These are phyloP conservation scores for Chascanopsetta lugubris DNA, from an alignment of 2,113 vertebrate genomes.

Conservation along the genomic window DNA sequence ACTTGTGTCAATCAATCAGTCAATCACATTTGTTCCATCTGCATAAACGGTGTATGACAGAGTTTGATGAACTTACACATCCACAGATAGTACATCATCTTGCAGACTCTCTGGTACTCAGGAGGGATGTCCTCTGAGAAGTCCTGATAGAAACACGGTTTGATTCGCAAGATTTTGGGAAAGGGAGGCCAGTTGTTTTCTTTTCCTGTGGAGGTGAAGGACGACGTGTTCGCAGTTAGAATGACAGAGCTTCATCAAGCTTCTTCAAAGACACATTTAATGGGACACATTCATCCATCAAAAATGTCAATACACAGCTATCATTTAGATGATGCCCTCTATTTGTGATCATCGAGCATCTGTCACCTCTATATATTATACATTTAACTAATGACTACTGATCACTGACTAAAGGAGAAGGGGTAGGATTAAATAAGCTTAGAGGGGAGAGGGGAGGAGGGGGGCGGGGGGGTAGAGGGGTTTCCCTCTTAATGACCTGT, in stretches of 20 bases:
- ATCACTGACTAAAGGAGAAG: no score
- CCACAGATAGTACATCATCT: constrained; percentile 98
- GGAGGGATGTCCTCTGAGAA: constrained; percentile 92
- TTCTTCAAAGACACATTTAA: no score
- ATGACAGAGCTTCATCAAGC: background rate
- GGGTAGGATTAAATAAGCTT: background rate
- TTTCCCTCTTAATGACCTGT: constrained; percentile 66
- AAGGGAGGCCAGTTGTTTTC: constrained; percentile 96
- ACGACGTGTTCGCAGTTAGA: constrained; percentile 1
- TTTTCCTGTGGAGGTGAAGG: constrained; percentile 78
- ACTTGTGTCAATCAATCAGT: background rate
- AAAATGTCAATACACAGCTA: no score
- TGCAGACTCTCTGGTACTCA: constrained; percentile 90
- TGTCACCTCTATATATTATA: no score
- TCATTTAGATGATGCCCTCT: no score
- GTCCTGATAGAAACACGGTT: constrained; percentile 97
- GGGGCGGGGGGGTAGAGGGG: background rate
- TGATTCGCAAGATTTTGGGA: constrained; percentile 88
- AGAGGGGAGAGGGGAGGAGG: background rate
- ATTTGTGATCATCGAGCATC: no score
- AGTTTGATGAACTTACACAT: constrained; percentile 89
- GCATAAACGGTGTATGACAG: no score
- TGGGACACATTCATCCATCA: no score
- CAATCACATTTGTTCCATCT: background rate
- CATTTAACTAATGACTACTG: no score